These are phyloP conservation scores for Nomada fabriciana DNA, from an alignment of 2,888 invertebrate species.

Conservation along the genomic window DNA sequence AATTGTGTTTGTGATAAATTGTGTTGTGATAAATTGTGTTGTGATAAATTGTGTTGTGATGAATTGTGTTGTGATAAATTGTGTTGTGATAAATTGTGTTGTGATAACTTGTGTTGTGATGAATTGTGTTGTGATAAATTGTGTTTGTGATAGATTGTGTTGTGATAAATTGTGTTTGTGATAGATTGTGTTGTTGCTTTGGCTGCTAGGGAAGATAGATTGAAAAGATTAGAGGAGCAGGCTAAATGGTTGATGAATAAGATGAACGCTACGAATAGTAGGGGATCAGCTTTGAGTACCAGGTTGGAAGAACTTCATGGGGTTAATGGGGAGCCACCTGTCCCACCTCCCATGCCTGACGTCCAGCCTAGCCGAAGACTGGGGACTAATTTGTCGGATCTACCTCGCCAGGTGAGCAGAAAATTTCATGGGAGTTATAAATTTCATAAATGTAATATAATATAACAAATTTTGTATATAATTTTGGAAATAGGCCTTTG, in stretches of 20 bases:
- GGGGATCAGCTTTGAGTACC: constrained; percentile 89
- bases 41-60: no score
- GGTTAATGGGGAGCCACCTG: constrained; percentile 86
- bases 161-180: no score
- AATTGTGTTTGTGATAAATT: no score
- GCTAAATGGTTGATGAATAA: constrained; percentile 91
- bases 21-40: no score
- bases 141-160: no score
- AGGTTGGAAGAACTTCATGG: constrained; percentile 92
- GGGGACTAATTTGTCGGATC: constrained; percentile 65
- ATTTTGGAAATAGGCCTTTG: no score
- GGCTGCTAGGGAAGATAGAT: constrained; percentile 88
- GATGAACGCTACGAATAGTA: constrained; percentile 90
- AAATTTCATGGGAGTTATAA: neutral
- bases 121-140: no score
- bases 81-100: no score
- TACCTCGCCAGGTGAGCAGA: constrained; percentile 59
- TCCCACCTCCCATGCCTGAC: constrained; percentile 81
- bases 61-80: no score
- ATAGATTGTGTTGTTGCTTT: no score
- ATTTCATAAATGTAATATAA: neutral
- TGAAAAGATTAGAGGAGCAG: constrained; percentile 92
- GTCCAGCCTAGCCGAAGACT: constrained; percentile 77
- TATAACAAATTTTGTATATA: neutral
- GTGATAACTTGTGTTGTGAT: no score